Percentiles rank a stretch among this genome's conserved stretches.
phyloP scores from a whole-genome alignment of 2,888 invertebrate species.

The Lottia scabra region DNA sequence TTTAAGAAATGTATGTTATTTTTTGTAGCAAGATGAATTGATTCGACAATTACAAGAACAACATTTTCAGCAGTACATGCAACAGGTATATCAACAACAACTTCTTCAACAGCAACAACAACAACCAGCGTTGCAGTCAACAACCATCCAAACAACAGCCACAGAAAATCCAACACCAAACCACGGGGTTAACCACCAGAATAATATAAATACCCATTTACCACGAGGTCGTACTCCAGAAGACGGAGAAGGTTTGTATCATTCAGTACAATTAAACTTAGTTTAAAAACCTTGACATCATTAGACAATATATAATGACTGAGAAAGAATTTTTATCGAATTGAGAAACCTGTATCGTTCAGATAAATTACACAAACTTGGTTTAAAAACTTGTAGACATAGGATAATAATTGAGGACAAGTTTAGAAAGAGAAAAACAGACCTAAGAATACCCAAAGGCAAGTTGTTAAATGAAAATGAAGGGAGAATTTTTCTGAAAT shows the following conservation, averaged over 20 bases:
- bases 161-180: neutral
- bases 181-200: neutral
- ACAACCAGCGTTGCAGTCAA: constrained; percentile 39
- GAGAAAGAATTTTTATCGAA: too few species aligned
- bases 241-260: neutral
- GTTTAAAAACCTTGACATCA: too few species aligned
- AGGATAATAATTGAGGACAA: too few species aligned
- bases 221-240: neutral
- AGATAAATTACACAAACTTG: too few species aligned
- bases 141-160: constrained; percentile 7
- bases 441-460: too few species aligned
- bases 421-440: too few species aligned
- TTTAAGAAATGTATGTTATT: constrained; percentile 2
- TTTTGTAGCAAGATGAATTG: constrained; percentile 86
- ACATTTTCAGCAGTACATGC: constrained; percentile 99
- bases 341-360: too few species aligned
- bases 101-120: constrained; percentile 70
- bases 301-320: too few species aligned
- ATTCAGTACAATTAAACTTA: too few species aligned
- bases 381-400: too few species aligned
- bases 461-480: too few species aligned
- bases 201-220: neutral
- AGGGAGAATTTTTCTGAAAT: too few species aligned
- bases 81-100: constrained; percentile 80
- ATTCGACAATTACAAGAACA: constrained; percentile 97